These are phyloP conservation scores for Dysidea cf. avara DNA, from an alignment of 37 sponge, comb jelly and placozoan genomes.

Conservation along the genomic window DNA sequence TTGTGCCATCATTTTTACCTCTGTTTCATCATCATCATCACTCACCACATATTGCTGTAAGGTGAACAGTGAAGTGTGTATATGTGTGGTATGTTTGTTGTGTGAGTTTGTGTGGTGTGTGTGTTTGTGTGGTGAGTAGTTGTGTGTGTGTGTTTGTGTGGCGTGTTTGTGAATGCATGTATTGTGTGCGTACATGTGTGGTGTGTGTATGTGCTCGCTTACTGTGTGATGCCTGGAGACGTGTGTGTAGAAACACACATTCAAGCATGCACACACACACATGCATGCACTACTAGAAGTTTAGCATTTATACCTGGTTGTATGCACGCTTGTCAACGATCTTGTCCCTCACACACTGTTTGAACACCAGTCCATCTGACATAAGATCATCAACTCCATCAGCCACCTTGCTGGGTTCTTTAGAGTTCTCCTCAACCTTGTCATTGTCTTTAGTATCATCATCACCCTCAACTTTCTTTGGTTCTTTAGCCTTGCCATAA, in stretches of 20 bases:
- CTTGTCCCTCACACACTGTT: conserved; percentile 62
- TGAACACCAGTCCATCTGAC: conserved; percentile 79
- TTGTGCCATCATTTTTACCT: conserved; percentile 42
- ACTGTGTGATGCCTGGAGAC: too few relatives aligned
- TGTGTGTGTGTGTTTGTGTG: too few relatives aligned
- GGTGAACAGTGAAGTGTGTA: too few relatives aligned
- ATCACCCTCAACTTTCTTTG: conserved; percentile 6
- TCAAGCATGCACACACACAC: background rate
- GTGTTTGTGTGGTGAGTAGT: too few relatives aligned
- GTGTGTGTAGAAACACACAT: background rate
- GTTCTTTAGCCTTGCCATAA: conserved; percentile 64
- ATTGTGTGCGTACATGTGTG: too few relatives aligned
- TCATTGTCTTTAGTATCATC: background rate
- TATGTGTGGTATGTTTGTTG: too few relatives aligned
- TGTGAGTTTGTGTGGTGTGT: too few relatives aligned
- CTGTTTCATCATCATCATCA: conserved; percentile 50
- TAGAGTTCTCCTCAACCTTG: background rate
- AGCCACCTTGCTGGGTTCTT: conserved; percentile 13
- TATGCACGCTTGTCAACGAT: conserved; percentile 41
- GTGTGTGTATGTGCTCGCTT: too few relatives aligned
- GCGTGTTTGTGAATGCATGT: too few relatives aligned
- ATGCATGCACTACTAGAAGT: background rate
- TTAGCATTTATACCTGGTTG: conserved; percentile 76
- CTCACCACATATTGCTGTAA: conserved; percentile 39
- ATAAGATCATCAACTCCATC: conserved; percentile 54